Evolutionary conservation across 2,797 vertebrate species (phyloP).

Genomic region (Parauchenoglanis ngamensis): DNA sequence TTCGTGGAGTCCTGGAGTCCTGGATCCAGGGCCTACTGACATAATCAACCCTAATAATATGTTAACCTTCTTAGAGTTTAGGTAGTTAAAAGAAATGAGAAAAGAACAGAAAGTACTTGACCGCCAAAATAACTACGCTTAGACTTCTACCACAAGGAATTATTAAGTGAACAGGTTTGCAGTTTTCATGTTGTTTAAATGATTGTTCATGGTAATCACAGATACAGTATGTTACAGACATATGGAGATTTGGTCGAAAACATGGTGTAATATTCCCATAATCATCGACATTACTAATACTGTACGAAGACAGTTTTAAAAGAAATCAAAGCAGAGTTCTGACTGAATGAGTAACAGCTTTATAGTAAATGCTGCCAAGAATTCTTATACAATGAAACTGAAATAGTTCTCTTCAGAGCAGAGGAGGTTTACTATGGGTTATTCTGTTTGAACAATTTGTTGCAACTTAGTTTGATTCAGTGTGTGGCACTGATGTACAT

Average conservation of each 20-base stretch:
- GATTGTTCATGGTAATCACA: neutral
- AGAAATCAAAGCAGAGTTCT: neutral
- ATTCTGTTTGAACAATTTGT: slow-evolving; percentile 34
- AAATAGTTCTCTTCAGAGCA: slow-evolving; percentile 10
- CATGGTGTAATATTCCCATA: neutral
- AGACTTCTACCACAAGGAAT: neutral
- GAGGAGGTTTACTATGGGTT: slow-evolving; percentile 28
- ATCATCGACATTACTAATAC: neutral
- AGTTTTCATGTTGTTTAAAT: neutral
- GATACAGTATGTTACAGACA: neutral
- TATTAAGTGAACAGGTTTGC: neutral
- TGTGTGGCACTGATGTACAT: slow-evolving; percentile 25
- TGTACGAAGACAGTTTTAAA: neutral
- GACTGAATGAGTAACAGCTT: slow-evolving; percentile 15
- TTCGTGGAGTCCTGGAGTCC: neutral
- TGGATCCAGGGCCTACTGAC: neutral
- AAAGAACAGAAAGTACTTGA: neutral
- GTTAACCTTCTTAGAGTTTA: neutral
- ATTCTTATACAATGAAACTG: neutral
- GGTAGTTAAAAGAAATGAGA: neutral
- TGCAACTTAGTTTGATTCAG: slow-evolving; percentile 35
- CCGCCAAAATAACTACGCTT: neutral
- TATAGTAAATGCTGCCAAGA: neutral
- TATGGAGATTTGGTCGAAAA: neutral
- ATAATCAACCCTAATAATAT: neutral